phyloP scores from a whole-genome alignment of 2,113 vertebrate genomes.

The Cricetomys ansorgei region DNA sequence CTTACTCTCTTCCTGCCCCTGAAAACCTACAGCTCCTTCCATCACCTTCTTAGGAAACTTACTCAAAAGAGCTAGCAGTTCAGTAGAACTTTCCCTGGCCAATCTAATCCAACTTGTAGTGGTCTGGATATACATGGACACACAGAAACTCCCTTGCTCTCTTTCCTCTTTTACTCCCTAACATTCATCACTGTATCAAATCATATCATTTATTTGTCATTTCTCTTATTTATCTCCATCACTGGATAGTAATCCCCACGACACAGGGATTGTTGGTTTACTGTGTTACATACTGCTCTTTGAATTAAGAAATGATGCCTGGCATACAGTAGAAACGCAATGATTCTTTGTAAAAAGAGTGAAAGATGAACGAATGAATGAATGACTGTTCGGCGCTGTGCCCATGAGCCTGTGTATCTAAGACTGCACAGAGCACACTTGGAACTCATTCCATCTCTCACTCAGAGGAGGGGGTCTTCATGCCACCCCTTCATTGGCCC shows the following conservation, averaged over 20 bases:
- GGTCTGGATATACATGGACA: too few relatives aligned
- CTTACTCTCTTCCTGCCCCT: background rate
- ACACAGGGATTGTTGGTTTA: background rate
- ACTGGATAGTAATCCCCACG: background rate
- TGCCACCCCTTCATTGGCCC: background rate
- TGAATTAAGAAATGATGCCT: background rate
- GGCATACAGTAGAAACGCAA: background rate
- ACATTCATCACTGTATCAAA: background rate
- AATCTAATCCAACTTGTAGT: background rate
- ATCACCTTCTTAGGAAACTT: background rate
- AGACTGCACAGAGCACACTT: too few relatives aligned
- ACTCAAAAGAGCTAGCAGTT: background rate
- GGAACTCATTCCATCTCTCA: background rate
- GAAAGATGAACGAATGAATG: background rate
- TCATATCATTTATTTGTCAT: background rate
- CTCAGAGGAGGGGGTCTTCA: fast-evolving
- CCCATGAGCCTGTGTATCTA: background rate
- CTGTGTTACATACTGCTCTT: background rate
- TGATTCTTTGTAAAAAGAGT: background rate
- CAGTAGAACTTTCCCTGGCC: background rate
- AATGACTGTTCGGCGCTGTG: background rate
- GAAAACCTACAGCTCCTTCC: background rate
- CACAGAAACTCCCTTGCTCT: fast-evolving
- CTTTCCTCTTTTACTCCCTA: background rate
- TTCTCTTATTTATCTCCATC: background rate